Percentiles rank a stretch among this genome's conserved stretches.
Conservation (phyloP, 2,797 vertebrate genomes). For the Malacoctenus gilli region DNA sequence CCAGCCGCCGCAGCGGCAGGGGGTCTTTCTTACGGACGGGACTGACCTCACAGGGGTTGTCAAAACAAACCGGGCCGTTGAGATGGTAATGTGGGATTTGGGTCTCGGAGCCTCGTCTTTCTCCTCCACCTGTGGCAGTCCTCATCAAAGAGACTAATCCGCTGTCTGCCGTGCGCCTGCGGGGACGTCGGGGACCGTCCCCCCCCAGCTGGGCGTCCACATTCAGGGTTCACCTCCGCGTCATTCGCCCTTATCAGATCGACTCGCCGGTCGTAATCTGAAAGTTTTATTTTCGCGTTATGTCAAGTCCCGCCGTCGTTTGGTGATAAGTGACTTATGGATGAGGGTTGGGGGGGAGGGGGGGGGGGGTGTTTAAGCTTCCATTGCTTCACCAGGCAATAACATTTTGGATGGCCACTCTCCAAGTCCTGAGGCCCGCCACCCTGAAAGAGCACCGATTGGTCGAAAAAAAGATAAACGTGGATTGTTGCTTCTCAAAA, state of each 20-base stretch:
- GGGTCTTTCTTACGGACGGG: conserved; percentile 48
- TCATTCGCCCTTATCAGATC: conserved; percentile 7
- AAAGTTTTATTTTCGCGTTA: no score
- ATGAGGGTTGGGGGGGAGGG: no score
- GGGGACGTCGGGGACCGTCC: neutral
- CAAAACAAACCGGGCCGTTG: conserved; percentile 68
- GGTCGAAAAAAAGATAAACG: no score
- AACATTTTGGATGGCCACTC: neutral
- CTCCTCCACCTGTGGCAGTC: conserved; percentile 35
- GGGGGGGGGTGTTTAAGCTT: conserved; percentile 2
- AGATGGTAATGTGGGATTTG: conserved; percentile 62
- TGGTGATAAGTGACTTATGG: neutral
- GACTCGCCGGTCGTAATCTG: neutral
- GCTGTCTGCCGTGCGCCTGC: conserved; percentile 19
- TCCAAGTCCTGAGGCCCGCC: neutral
- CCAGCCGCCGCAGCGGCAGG: conserved; percentile 33
- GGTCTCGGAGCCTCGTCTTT: conserved; percentile 27
- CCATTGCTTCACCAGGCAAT: conserved; percentile 1
- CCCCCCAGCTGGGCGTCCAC: conserved; percentile 25
- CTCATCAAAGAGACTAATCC: conserved; percentile 24
- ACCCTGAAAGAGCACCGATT: no score
- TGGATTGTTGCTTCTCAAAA: neutral
- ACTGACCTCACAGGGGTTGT: conserved; percentile 52
- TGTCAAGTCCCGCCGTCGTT: neutral
- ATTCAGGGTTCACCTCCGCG: neutral